Evolutionary conservation across 2,888 invertebrate species (phyloP).

Genomic region (Candidula unifasciata): DNA sequence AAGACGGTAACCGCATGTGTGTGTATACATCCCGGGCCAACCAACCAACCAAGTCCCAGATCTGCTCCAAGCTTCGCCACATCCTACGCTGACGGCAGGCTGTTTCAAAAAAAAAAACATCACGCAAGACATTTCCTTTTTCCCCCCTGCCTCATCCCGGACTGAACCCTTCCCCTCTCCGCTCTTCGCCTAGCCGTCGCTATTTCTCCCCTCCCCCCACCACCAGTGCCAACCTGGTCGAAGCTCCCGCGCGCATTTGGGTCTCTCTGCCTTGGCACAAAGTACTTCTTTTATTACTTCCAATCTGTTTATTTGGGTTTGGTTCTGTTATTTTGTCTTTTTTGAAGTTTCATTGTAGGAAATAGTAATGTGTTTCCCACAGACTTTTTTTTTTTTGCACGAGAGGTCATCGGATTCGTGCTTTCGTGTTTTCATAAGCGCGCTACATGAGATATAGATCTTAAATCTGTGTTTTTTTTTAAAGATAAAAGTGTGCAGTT

Average conservation of each 20-base stretch:
- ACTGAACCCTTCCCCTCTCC: neutral
- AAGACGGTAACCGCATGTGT: slow-evolving; percentile 36
- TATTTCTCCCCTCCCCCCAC: neutral
- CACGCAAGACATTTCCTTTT: slow-evolving; percentile 33
- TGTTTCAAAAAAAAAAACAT: slow-evolving; percentile 2
- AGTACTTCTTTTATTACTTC: slow-evolving; percentile 24
- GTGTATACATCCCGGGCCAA: too few species aligned
- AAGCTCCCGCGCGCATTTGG: slow-evolving; percentile 23
- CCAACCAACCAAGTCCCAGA: slow-evolving; percentile 23
- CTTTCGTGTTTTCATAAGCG: too few species aligned
- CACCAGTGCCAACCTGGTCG: neutral
- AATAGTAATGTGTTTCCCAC: neutral
- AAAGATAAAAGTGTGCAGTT: too few species aligned
- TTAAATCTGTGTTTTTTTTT: too few species aligned
- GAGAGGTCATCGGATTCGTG: too few species aligned
- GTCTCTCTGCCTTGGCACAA: neutral
- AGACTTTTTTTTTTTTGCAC: too few species aligned
- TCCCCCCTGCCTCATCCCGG: neutral
- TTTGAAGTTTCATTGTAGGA: neutral
- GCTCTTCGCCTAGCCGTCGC: neutral
- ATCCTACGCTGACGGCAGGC: slow-evolving; percentile 35
- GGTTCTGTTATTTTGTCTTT: neutral
- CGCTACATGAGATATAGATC: too few species aligned
- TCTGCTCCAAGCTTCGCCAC: slow-evolving; percentile 33
- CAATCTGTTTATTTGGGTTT: slow-evolving; percentile 39